Evolutionary conservation across 2,113 vertebrate species (phyloP).

Genomic region (Capreolus pygargus): DNA sequence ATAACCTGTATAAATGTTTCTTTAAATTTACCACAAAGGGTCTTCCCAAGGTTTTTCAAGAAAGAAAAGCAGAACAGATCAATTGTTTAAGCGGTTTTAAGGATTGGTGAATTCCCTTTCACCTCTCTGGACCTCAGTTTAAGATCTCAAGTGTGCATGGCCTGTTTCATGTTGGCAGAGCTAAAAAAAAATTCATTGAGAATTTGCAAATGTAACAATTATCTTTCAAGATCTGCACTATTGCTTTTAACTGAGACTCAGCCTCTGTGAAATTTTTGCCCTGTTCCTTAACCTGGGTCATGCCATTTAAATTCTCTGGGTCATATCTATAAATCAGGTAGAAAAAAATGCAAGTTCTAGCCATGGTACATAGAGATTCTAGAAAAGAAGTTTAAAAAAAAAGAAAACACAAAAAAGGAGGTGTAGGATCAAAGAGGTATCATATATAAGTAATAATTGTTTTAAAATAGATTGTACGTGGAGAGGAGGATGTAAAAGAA

Average conservation of each 20-base stretch:
- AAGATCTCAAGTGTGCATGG: neutral
- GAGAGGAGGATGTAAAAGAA: neutral
- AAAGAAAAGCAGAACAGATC: constrained; percentile 28
- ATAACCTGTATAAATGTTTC: neutral
- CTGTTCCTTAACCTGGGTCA: neutral
- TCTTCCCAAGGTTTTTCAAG: constrained; percentile 19
- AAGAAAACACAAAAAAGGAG: neutral
- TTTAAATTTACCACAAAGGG: constrained; percentile 30
- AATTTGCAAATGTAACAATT: neutral
- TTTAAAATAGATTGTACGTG: neutral
- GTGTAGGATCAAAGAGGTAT: neutral
- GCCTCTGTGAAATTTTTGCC: constrained; percentile 5
- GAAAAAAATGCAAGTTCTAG: neutral
- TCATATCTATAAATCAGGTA: neutral
- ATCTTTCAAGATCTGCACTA: neutral
- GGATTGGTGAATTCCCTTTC: constrained; percentile 39
- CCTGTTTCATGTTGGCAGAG: neutral
- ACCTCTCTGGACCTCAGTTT: constrained; percentile 30
- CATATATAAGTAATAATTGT: neutral
- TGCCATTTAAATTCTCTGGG: neutral
- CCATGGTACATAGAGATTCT: neutral
- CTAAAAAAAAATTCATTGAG: constrained; percentile 40
- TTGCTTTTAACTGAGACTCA: neutral
- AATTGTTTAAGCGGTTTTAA: constrained; percentile 39
- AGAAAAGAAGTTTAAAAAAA: neutral